These are phyloP conservation scores for Erythrolamprus reginae DNA, from an alignment of 2,113 vertebrate species.

Conservation along the genomic window DNA sequence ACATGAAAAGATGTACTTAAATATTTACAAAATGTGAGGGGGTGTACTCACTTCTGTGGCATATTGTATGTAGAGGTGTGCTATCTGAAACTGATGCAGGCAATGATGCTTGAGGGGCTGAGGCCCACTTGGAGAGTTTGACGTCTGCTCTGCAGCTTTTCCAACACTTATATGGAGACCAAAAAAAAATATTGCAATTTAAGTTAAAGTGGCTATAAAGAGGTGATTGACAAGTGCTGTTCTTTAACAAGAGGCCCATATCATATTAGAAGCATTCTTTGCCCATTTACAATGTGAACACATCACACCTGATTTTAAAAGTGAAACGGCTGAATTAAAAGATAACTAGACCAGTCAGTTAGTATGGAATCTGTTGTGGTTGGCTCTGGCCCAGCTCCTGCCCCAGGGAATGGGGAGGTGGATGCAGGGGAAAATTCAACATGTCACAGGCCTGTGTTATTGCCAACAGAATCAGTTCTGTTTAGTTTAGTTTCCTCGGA, in stretches of 20 bases:
- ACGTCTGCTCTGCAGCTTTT: not conserved
- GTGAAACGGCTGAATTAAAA: not conserved
- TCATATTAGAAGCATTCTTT: not conserved
- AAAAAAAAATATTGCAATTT: not conserved
- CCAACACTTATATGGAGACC: not conserved
- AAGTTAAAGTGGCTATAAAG: not conserved
- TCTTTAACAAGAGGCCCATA: not conserved
- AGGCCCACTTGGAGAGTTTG: not conserved
- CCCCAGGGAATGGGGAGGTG: no score
- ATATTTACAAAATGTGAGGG: no score
- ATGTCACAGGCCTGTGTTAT: no score
- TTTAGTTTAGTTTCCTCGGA: no score
- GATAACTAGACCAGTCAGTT: not conserved
- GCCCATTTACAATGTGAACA: not conserved
- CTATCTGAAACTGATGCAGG: not conserved
- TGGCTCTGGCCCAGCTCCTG: no score
- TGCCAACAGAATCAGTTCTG: no score
- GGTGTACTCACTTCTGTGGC: no score
- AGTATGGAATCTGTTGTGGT: no score
- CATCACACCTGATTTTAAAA: not conserved
- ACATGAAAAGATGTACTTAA: no score
- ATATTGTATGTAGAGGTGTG: not conserved
- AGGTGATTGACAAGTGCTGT: not conserved
- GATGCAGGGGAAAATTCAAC: no score
- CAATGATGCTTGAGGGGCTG: not conserved